Evolutionary conservation across 1,140 invertebrate species (phyloP), one percentile per base, ranked within the genome.

Genomic region (Ostrea edulis): DNA sequence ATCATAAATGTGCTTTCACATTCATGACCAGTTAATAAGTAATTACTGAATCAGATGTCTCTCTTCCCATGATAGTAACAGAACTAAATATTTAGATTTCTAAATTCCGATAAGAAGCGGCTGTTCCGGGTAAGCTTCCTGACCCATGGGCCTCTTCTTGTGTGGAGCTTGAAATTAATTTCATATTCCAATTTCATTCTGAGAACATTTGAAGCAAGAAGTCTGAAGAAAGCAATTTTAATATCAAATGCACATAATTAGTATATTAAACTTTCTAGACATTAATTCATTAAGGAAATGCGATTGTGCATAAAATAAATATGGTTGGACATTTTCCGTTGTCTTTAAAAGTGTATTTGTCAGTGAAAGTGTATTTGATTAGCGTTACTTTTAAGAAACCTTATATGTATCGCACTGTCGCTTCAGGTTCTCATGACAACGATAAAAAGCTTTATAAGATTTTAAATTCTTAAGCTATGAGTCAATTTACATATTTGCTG

Each of bases 391-490:
- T 1, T 44, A 44, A 44, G 35, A 44, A 44, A 44, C 35, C 5
- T n/a, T 62, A 62, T 62, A 62, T n/a, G 58, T 14, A 12, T 29
- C 35, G 29, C 9, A 29, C 29, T 77, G 68, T 77, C 68, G 11
- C 22, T 29, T 29, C 5, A 14, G 68, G 68, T 77, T 77, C 25
- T 77, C 68, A 77, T 77, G 68, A 77, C 68, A 77, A 77, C 68
- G 8, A 77, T 77, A 77, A 77, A 77, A 77, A 77, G 68, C 68
- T 77, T 77, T 12, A 25, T 77, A 77, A 77, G 29, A 77, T 77
- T 77, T 77, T 25, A 77, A 77, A 77, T 77, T 25, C 68, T 77
- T 77, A 35, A 77, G 68, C 68, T 77, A 12, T 77, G 68, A 77
- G 22, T 77, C 68, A 77, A 29, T 29, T 77, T 77, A 77, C 68